Percentiles rank a stretch among this genome's conserved stretches.
These are phyloP conservation scores for Aelia acuminata DNA, from an alignment of 2,888 invertebrate species.

Conservation along the genomic window DNA sequence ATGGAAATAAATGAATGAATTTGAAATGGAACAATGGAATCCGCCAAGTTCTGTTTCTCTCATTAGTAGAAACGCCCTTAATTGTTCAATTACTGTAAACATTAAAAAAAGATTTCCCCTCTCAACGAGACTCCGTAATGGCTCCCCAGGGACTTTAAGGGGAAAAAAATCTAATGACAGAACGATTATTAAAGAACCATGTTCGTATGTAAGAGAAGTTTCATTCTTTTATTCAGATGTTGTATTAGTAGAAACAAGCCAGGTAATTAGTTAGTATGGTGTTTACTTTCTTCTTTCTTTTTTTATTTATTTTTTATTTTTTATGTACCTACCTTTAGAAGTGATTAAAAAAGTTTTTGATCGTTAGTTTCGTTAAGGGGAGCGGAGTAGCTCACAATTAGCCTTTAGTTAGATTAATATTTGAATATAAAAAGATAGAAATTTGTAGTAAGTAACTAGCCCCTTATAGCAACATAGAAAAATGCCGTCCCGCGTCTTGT, in stretches of 20 bases:
- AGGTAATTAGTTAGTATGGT: background rate
- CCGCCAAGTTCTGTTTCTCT: slow-evolving; percentile 25
- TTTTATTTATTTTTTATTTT: background rate
- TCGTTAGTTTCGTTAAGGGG: too few species aligned
- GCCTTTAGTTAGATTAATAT: too few species aligned
- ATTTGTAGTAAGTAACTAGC: too few species aligned
- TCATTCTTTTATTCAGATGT: slow-evolving; percentile 20
- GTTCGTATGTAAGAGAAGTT: slow-evolving; percentile 21
- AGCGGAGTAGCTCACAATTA: too few species aligned
- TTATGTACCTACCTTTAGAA: background rate
- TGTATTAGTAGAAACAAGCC: slow-evolving; percentile 10
- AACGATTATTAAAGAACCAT: slow-evolving; percentile 14
- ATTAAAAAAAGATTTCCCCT: slow-evolving; percentile 36
- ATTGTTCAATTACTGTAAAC: slow-evolving; percentile 41
- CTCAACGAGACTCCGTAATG: slow-evolving; percentile 11
- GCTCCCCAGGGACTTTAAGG: slow-evolving; percentile 28
- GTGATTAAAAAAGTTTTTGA: background rate
- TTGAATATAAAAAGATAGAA: too few species aligned
- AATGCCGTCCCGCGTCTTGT: too few species aligned
- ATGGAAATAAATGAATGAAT: background rate
- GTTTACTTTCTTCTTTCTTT: background rate
- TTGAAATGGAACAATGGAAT: slow-evolving; percentile 16
- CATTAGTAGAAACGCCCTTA: slow-evolving; percentile 30
- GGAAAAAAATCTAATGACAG: slow-evolving; percentile 26
- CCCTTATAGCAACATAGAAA: too few species aligned